Evolutionary conservation across 2,888 invertebrate species (phyloP).

Genomic region (Myopa testacea): DNA sequence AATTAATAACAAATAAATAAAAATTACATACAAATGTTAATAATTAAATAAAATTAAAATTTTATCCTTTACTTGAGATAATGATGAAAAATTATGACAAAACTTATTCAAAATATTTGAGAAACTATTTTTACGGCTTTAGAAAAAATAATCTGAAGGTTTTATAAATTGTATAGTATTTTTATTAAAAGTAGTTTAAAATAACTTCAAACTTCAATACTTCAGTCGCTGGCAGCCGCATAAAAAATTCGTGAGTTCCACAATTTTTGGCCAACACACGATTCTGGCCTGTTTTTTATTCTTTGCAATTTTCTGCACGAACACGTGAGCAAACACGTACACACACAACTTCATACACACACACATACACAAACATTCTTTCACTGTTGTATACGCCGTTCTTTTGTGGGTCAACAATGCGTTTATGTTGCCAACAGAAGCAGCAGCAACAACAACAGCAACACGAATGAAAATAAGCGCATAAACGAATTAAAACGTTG

Average conservation of each 20-base stretch:
- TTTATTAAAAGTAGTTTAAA: too few relatives aligned
- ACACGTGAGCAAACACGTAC: slow-evolving; percentile 14
- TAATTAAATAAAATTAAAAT: too few relatives aligned
- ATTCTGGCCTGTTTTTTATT: not conserved
- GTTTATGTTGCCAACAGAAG: slow-evolving; percentile 34
- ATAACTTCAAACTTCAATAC: too few relatives aligned
- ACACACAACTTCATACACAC: slow-evolving; percentile 15
- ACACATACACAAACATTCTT: not conserved
- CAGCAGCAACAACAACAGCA: slow-evolving; percentile 26
- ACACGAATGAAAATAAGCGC: slow-evolving; percentile 29
- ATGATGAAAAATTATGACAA: too few relatives aligned
- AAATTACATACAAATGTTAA: too few relatives aligned
- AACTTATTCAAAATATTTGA: too few relatives aligned
- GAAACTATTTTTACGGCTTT: too few relatives aligned
- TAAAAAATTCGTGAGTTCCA: not conserved
- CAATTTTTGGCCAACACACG: not conserved
- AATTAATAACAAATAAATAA: too few relatives aligned
- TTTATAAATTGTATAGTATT: too few relatives aligned
- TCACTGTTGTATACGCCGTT: not conserved
- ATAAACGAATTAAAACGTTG: slow-evolving; percentile 32
- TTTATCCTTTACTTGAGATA: too few relatives aligned
- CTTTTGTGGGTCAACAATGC: slow-evolving; percentile 32
- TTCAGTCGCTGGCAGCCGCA: too few relatives aligned
- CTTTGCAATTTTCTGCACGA: slow-evolving; percentile 6
- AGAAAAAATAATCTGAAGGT: too few relatives aligned